Percentiles rank a stretch among this genome's conserved stretches.
These are phyloP conservation scores for Leptonema lineaticorne DNA, from an alignment of 1,140 invertebrate genomes.

Conservation along the genomic window DNA sequence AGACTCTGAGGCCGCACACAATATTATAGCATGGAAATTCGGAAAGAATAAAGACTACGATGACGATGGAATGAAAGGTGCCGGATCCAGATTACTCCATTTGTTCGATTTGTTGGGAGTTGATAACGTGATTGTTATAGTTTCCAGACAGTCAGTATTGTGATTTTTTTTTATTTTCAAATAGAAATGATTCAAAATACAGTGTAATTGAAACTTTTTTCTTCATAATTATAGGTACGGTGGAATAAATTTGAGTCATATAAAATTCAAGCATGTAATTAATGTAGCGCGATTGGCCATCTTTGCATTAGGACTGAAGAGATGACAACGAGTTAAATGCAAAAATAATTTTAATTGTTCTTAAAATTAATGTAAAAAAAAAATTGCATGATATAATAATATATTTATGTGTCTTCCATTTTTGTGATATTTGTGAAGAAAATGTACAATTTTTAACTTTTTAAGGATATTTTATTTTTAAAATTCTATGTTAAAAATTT, in stretches of 20 bases:
- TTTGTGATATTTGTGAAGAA: no score
- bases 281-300: slow-evolving; percentile 78
- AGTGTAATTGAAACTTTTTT: neutral
- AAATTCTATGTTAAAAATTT: no score
- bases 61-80: slow-evolving; percentile 86
- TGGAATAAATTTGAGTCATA: slow-evolving; percentile 79
- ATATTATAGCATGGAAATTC: slow-evolving; percentile 74
- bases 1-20: slow-evolving; percentile 78
- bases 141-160: slow-evolving; percentile 70
- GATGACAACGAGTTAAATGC: no score
- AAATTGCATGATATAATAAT: no score
- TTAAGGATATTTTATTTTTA: no score
- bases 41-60: slow-evolving; percentile 68
- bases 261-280: slow-evolving; percentile 85
- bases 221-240: slow-evolving; percentile 70
- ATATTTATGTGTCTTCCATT: no score
- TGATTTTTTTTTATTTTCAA: neutral
- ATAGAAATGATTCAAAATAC: neutral
- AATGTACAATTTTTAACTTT: no score
- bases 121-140: slow-evolving; percentile 75
- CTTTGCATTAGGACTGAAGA: no score
- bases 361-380: no score
- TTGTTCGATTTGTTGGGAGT: slow-evolving; percentile 74
- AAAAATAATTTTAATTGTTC: no score
- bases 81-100: slow-evolving; percentile 76